Base-by-base conservation (phyloP, 2,888 invertebrate genomes). In the Sturmia bella region DNA sequence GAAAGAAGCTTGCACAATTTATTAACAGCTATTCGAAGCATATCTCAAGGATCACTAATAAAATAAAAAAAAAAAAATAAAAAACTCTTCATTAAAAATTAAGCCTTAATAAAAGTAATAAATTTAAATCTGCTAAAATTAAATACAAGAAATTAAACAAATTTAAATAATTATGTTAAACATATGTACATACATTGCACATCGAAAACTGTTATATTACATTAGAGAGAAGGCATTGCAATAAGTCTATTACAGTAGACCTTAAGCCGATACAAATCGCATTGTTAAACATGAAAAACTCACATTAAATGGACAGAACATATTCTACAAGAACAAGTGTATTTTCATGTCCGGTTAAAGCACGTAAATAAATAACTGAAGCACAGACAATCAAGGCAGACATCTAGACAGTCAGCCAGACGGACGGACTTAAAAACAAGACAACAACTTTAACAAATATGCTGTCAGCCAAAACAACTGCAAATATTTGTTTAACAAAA, bases 361-460 rank as follows among this genome's bases (percentile, higher is more conserved):
- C 37, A 39, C 12, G 3, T 37, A 64, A 45, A 9, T n/a, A 27
- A 24, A 21, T n/a, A 15, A 72, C 54, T 43, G 12, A 52, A 24
- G 27, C 2, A 32, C n/a, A 56, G 17, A 37, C 15, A 56, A 3
- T 11, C 15, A 43, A 43, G 2, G 3, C 76, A 56, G 17, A 57
- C 57, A 72, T 64, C 37, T 66, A 59, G 52, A 41, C 54, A 52
- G 43, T 4, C 68, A 61, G 32, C 48, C 52, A 43, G 24, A 27
- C 68, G 64, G 43, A 61, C 13, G n/a, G 52, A 32, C 41, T 12
- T 15, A 50, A 43, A 17, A 13, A 39, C 41, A 27, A 32, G 32
- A 32, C 32, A 32, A 32, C 32, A 32, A 9, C 32, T 32, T 32
- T 32, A 9, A 9, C 7, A 32, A 32, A 32, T 32, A 32, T 32